These are phyloP conservation scores for Clunio marinus DNA, from an alignment of 2,888 invertebrate species.

Conservation along the genomic window DNA sequence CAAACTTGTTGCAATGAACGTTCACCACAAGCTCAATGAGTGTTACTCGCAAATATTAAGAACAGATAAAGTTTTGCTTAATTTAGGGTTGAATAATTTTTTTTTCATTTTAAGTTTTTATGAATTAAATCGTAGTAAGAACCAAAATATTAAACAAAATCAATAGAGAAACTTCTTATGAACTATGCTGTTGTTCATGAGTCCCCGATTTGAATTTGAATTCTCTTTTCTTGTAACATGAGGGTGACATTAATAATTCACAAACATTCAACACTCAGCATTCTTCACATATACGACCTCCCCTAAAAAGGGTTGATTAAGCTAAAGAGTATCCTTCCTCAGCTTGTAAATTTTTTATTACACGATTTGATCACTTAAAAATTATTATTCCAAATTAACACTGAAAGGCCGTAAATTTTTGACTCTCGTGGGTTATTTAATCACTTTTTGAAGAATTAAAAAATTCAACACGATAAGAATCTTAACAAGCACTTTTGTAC, in stretches of 20 bases:
- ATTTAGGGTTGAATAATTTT: conserved; percentile 29
- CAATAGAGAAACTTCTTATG: background rate
- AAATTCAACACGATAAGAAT: conserved; percentile 10
- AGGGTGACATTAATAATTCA: conserved; percentile 13
- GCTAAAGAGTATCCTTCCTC: no score
- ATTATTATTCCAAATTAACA: conserved; percentile 3
- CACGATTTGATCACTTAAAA: conserved; percentile 3
- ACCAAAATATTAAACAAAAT: background rate
- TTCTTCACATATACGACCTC: no score
- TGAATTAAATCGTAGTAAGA: no score
- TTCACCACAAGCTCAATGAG: background rate
- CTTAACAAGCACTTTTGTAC: background rate
- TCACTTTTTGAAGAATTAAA: background rate
- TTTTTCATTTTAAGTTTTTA: background rate
- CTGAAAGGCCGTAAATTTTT: background rate
- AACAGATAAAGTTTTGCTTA: no score
- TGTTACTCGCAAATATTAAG: background rate
- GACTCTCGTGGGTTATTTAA: conserved; percentile 5
- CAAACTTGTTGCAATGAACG: conserved; percentile 23
- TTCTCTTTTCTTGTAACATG: no score
- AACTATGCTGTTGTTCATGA: conserved; percentile 2
- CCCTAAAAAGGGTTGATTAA: background rate
- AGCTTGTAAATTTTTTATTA: background rate
- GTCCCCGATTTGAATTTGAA: background rate
- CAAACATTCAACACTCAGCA: background rate